Percentiles rank a stretch among this genome's conserved stretches.
Conservation (phyloP, 2,113 vertebrate species). For the human region DNA sequence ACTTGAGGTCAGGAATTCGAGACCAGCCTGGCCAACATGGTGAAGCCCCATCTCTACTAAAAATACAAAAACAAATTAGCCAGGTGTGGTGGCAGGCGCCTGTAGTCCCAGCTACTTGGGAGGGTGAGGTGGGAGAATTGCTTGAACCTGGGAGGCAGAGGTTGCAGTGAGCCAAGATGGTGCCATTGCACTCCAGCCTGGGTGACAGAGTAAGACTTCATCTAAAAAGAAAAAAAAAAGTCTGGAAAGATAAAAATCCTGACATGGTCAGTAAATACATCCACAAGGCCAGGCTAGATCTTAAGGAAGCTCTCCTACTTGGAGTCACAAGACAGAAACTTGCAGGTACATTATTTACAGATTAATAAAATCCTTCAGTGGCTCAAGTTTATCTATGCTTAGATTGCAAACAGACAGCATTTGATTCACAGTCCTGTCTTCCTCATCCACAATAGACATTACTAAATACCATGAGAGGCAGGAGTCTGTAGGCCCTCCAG, state of each 20-base stretch:
- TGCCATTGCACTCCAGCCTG: no score
- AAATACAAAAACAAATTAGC: no score
- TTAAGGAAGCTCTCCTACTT: background rate
- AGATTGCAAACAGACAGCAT: background rate
- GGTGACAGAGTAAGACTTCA: no score
- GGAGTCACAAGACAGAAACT: background rate
- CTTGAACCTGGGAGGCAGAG: no score
- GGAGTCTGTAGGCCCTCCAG: background rate
- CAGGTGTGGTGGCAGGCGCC: no score
- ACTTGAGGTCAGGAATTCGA: no score
- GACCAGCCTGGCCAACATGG: no score
- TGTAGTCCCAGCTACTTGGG: no score
- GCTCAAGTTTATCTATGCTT: background rate
- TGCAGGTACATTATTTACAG: background rate
- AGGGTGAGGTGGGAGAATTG: no score
- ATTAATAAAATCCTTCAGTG: background rate
- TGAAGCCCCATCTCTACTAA: no score
- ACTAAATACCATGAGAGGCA: background rate
- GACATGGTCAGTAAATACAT: background rate
- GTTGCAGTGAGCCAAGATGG: no score
- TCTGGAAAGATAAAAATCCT: background rate
- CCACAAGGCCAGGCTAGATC: background rate
- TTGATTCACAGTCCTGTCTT: background rate
- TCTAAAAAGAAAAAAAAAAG: background rate
- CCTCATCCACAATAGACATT: background rate